Evolutionary conservation across 2,888 invertebrate genomes (phyloP), one percentile per base, ranked within the genome.

Genomic region (Conus canariensis): DNA sequence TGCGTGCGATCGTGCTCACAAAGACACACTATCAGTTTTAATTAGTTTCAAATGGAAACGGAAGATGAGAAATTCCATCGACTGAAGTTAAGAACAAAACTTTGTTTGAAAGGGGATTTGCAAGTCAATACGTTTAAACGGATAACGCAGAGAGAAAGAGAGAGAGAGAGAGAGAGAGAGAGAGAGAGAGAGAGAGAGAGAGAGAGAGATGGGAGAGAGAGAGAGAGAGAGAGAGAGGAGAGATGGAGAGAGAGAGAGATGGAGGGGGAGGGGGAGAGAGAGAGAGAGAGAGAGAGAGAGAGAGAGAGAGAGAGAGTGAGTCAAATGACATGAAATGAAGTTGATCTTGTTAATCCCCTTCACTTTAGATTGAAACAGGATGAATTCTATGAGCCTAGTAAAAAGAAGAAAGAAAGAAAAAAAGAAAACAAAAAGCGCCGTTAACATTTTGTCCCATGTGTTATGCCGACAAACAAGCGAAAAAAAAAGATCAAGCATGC

Each of bases 141-240:
- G 45, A 45, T 45, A 45, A 45, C 45, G 45, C 45, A 45, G 4
- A 30, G 8, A 30, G 8, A 70, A n/a, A 19, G 8, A 70, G 70
- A 22, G 8, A 70, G 70, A 22, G 22, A 70, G 70, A 22, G 45
- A 45, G 22, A 70, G 70, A 22, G 8, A 70, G 70, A 70, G 8
- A 70, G 8, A 70, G 70, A 70, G 19, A 70, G 22, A 70, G 19
- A 22, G 70, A 22, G 22, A 22, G 19, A 8, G 70, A 70, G 19
- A 70, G 19, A n/a, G 7, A 19, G 12, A 19, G 22, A 70, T 70
- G 70, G 7, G n/a, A 70, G 70, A 70, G 70, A 70, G n/a, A 70
- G 70, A 70, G 70, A 70, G 70, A 70, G n/a, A 70, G 70, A 70
- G 70, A 70, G 70, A 70, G 70, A 70, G 70, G 70, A 70, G 70